Evolutionary conservation across 2,797 vertebrate genomes (phyloP), one percentile per base, ranked within the genome.

Genomic region (Chloroceryle amazona): DNA sequence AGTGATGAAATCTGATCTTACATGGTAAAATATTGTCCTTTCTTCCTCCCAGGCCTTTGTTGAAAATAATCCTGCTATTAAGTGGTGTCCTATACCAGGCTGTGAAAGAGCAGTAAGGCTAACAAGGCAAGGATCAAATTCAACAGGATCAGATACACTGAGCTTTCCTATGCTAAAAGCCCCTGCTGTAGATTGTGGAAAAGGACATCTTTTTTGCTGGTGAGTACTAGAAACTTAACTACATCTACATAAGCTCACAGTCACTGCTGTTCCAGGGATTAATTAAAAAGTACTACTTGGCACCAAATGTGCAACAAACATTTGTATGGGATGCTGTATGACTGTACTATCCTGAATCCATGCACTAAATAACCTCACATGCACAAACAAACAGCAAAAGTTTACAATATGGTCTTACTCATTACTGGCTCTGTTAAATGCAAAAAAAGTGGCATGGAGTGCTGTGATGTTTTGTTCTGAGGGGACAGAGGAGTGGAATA

Each of bases 131-230:
- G 99, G 99, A 31, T 98, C 99, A 25, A 98, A 98, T 95, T 97
- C 98, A 70, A 98, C 99, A 49, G 98, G 98, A 62, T 98, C 99
- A 39, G 99, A 99, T 90, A 94, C 99, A 1, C 98, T 99, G 60
- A 99, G 98, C 96, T 99, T 99, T 80, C 99, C 99, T 23, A 97
- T 99, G 95, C 98, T 99, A 31, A 98, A 98, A 93, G 99, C 99
- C 26, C 99, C 99, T 70, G 99, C 99, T 60, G 99, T 99, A 76
- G 99, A 99, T 66, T 99, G 99, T 97, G 99, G 99, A 44, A 99
- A 99, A 97, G 99, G 99, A 80, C 99, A 99, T 96, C 99, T 99
- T 76, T 99, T 99, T 97, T 99, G 99, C 98, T 99, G 99, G 99
- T 99, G 90, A 98, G 99, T 98, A 88, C 44, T 73, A 42, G 57